Base-by-base conservation (phyloP, 2,113 vertebrate species). In the Turnix velox region DNA sequence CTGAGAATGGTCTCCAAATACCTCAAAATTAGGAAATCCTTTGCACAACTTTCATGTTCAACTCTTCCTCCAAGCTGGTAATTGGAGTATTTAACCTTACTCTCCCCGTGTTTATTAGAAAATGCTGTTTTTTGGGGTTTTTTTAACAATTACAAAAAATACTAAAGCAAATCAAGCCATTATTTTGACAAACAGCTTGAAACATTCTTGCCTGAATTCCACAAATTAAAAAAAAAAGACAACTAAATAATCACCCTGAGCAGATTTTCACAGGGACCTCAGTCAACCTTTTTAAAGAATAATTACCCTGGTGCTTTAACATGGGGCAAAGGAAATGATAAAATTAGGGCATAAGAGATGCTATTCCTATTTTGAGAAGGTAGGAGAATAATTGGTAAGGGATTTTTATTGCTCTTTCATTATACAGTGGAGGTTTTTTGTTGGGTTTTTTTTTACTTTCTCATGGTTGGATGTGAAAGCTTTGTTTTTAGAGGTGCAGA, bases 131-230 rank as follows among this genome's bases (percentile, higher is more conserved):
- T 96, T 96, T 79, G 89, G 69, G 79, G 71, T 84, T 94, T 97
- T 96, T 96, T 97, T 91, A 96, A 94, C 93, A 97, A 96, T 97
- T 96, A 95, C 71, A 94, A 94, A 94, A 96, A 96, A 96, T 95
- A 80, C 89, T 97, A 82, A 96, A 96, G 94, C 92, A 93, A 93
- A 97, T 96, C 94, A 96, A 95, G 95, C 39, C 58, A 94, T 96
- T 98, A 95, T 97, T 98, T 97, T 97, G 96, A 97, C 96, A 97
- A 97, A 97, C 87, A 90, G 78, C 91, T 95, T 95, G 94, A 96
- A 97, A 97, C 95, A 95, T 94, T 97, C 92, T 97, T 96, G 96
- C 95, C 96, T 98, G 96, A 97, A 97, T 97, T 97, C 95, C 93
- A 94, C 96, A 97, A 97, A 97, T 95, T 80, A 95, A 94, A 96